Evolutionary conservation across 2,113 vertebrate genomes (phyloP).

Genomic region (Takifugu bimaculatus): DNA sequence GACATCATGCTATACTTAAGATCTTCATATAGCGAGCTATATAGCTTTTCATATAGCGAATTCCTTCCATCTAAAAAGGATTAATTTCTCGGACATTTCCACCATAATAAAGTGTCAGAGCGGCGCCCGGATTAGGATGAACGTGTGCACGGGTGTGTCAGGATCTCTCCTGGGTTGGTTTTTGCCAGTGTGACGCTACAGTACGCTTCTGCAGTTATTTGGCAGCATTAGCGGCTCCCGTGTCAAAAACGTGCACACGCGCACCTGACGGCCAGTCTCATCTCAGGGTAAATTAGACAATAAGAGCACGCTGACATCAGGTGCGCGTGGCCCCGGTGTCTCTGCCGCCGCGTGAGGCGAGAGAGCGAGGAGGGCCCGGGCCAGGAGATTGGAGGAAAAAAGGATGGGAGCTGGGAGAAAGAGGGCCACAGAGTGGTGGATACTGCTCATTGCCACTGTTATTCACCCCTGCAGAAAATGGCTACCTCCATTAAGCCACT

Average conservation of each 20-base stretch:
- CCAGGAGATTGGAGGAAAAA: conserved; percentile 29
- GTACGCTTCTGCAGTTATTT: conserved; percentile 55
- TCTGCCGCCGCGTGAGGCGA: conserved; percentile 41
- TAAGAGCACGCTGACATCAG: conserved; percentile 21
- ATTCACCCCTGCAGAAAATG: conserved; percentile 59
- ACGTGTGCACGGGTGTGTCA: conserved; percentile 4
- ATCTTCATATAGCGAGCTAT: too few species aligned
- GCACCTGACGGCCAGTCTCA: conserved; percentile 37
- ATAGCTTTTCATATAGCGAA: too few species aligned
- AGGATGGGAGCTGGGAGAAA: conserved; percentile 5
- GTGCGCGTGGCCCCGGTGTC: conserved; percentile 34
- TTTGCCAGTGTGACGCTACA: conserved; percentile 42
- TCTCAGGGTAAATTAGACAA: conserved; percentile 61
- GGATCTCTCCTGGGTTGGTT: conserved; percentile 38
- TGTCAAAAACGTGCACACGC: conserved; percentile 44
- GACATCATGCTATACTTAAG: too few species aligned
- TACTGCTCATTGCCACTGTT: conserved; percentile 61
- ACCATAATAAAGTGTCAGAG: conserved; percentile 68
- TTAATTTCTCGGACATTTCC: conserved; percentile 28
- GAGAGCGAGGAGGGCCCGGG: conserved; percentile 28
- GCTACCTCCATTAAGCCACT: conserved; percentile 68
- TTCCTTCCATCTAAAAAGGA: too few species aligned
- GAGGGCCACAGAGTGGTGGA: conserved; percentile 37
- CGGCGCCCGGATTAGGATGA: conserved; percentile 52
- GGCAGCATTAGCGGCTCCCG: conserved; percentile 59